phyloP scores from a whole-genome alignment of 1,140 invertebrate genomes.

The Planococcus citri region DNA sequence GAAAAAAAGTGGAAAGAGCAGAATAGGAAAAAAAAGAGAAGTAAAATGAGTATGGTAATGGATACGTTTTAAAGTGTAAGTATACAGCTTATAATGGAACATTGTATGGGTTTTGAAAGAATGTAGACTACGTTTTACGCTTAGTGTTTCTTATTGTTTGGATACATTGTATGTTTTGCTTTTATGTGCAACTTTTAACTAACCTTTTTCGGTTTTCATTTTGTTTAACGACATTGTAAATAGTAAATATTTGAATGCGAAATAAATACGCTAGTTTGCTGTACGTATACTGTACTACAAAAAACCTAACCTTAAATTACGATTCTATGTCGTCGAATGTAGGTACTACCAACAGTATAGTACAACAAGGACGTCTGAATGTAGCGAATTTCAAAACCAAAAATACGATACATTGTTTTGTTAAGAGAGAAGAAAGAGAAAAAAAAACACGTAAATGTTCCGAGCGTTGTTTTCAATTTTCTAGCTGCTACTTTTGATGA shows the following conservation, averaged over 20 bases:
- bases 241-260: slow-evolving; percentile 1
- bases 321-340: no score
- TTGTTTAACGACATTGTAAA: not conserved
- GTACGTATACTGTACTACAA: no score
- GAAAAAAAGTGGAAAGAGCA: not conserved
- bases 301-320: no score
- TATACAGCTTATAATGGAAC: not conserved
- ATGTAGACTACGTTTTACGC: not conserved
- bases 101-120: not conserved
- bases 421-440: no score
- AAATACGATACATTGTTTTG: no score
- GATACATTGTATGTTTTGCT: not conserved
- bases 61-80: not conserved
- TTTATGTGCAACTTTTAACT: slow-evolving; percentile 1
- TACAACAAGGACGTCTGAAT: no score
- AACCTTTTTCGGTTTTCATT: not conserved
- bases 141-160: not conserved
- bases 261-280: no score
- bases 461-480: no score
- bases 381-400: no score
- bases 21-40: not conserved
- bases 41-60: not conserved
- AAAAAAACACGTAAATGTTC: no score
- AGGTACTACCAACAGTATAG: no score
- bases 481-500: no score